Base-by-base conservation (phyloP, 2,888 invertebrate genomes). In the Dysmachus trigonus region DNA sequence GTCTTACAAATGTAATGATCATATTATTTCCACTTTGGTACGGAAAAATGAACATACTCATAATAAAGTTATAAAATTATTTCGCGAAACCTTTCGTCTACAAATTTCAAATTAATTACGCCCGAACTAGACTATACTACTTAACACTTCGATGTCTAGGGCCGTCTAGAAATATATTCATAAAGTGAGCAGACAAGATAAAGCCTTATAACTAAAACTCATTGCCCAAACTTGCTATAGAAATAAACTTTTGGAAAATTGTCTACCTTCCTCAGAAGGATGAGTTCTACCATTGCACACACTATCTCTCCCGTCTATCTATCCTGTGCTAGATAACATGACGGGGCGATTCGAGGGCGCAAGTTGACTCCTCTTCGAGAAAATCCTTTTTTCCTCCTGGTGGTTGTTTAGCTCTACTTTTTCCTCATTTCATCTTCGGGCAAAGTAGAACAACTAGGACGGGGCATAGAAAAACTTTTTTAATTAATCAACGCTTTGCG, bases 381-480 rank as follows among this genome's bases (percentile, higher is more conserved):
- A 62, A 62, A 62, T 62, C 62, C 62, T 62, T 62, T 31, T 62
- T 62, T 27, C 73, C 35, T 27, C 73, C 35, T 35, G 18, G 15
- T 73, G 27, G 31, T 33, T 27, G 31, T 73, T 33, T 15, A 73
- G 18, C 35, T 73, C 73, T 30, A 35, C 7, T 31, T 73, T 79
- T 79, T 47, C 35, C 38, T 76, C 51, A 47, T 79, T 79, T 73
- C 31, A 35, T 31, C 27, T 76, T 79, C 8, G 47, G 47, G 79
- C 79, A 79, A 79, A 41, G 73, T 22, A 47, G 51, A 27, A 62
- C 22, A 79, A 79, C 47, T 79, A 79, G 41, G 30, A 79, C 51
- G 51, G 51, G 51, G 51, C 47, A 73, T 41, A 41, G 84, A 84
- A 84, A 84, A 84, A 84, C 84, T 84, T 84, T 84, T 74, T 84